Evolutionary conservation across 2,797 vertebrate genomes (phyloP).

Genomic region (Xenentodon cancila): DNA sequence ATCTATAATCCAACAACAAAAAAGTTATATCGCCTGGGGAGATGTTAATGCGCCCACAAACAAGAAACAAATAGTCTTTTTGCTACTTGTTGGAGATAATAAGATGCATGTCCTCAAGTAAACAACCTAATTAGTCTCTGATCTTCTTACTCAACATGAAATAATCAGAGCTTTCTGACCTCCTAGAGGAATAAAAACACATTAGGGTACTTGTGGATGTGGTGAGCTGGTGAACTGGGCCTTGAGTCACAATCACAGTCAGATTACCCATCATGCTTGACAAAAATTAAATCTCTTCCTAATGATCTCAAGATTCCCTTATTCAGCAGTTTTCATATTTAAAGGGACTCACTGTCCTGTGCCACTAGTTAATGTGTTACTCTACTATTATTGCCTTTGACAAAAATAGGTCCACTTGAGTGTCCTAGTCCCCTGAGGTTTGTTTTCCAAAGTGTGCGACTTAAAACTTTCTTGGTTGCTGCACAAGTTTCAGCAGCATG

Average conservation of each 20-base stretch:
- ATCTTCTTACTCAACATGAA: background rate
- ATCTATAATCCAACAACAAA: too few relatives aligned
- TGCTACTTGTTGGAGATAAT: too few relatives aligned
- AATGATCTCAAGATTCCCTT: too few relatives aligned
- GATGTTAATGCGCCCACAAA: too few relatives aligned
- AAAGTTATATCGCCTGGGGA: background rate
- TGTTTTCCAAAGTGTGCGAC: background rate
- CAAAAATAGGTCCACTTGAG: background rate
- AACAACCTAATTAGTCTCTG: background rate
- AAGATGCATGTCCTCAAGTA: too few relatives aligned
- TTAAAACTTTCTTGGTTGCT: constrained; percentile 29
- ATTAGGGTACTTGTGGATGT: background rate
- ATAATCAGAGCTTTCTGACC: background rate
- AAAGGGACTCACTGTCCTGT: background rate
- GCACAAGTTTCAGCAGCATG: background rate
- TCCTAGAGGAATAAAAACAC: background rate
- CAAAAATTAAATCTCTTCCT: background rate
- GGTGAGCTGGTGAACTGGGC: too few relatives aligned
- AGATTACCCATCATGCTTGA: background rate
- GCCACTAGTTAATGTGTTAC: too few relatives aligned
- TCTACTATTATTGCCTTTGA: too few relatives aligned
- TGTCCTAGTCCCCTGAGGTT: background rate
- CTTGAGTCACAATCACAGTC: fast-evolving
- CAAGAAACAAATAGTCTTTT: too few relatives aligned
- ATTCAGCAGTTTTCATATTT: background rate